A percentile compares a stretch with the other conserved stretches of the same genome.
phyloP scores from a whole-genome alignment of 35 echinoderm and acorn worm species.

The Hemicentrotus pulcherrimus region DNA sequence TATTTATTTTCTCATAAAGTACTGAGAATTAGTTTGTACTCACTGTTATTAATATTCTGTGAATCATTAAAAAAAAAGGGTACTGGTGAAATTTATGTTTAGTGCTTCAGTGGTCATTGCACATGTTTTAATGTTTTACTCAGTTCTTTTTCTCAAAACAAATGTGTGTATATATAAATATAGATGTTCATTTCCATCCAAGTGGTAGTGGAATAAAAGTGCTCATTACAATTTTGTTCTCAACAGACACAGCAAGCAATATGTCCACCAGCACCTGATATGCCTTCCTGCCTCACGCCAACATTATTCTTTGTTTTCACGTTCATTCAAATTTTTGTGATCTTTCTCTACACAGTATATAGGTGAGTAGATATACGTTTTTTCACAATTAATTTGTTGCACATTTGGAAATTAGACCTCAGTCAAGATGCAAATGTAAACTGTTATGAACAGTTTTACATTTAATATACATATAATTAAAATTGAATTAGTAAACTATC shows the following conservation, averaged over 20 bases:
- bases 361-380: slow-evolving; percentile 68
- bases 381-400: too few species aligned
- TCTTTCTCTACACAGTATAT: slow-evolving; percentile 79
- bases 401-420: too few species aligned
- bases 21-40: too few species aligned
- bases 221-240: neutral
- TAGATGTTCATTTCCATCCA: slow-evolving; percentile 27
- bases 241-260: slow-evolving; percentile 39
- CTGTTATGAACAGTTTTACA: too few species aligned
- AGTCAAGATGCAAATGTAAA: too few species aligned
- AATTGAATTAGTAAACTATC: too few species aligned
- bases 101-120: too few species aligned
- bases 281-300: slow-evolving; percentile 77
- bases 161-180: too few species aligned
- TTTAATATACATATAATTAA: too few species aligned
- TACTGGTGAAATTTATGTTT: too few species aligned
- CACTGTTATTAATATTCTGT: neutral
- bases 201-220: neutral
- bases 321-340: slow-evolving; percentile 60
- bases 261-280: slow-evolving; percentile 68
- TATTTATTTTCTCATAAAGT: too few species aligned
- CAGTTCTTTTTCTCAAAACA: neutral
- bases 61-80: too few species aligned
- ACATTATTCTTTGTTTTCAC: slow-evolving; percentile 77
- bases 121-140: neutral